Evolutionary conservation across 2,113 vertebrate species (phyloP).

Genomic region (Pteronura brasiliensis): DNA sequence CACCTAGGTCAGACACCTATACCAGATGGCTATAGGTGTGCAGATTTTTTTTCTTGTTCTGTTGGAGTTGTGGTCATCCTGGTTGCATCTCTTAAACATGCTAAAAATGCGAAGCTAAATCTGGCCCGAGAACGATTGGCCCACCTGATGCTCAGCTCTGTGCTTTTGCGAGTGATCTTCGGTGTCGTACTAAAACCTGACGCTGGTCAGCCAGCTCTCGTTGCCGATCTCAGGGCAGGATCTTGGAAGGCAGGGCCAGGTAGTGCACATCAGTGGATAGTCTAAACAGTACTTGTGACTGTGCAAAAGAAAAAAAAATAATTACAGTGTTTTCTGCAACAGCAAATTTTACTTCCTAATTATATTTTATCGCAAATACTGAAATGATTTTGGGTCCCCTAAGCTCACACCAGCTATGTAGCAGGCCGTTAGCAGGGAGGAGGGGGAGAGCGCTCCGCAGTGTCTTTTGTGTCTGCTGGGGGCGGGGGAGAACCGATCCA

Average conservation of each 20-base stretch:
- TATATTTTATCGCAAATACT: slow-evolving; percentile 10
- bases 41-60: not conserved
- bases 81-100: not conserved
- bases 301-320: slow-evolving; percentile 9
- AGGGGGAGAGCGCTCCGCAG: not conserved
- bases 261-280: not conserved
- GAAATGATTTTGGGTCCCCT: slow-evolving; percentile 19
- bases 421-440: not conserved
- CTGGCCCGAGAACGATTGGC: not conserved
- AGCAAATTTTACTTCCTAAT: slow-evolving; percentile 45
- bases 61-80: not conserved
- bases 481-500: not conserved
- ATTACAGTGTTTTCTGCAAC: slow-evolving; percentile 12
- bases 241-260: not conserved
- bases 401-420: not conserved
- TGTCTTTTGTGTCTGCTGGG: slow-evolving; percentile 18
- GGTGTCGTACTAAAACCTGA: not conserved
- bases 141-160: not conserved
- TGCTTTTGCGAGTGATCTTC: not conserved
- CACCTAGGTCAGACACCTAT: not conserved
- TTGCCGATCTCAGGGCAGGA: not conserved
- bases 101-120: not conserved
- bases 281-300: slow-evolving; percentile 10
- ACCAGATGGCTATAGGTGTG: not conserved
- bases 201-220: not conserved